Conservation (phyloP, 2,113 vertebrate species). For the Mionectes macconnelli region DNA sequence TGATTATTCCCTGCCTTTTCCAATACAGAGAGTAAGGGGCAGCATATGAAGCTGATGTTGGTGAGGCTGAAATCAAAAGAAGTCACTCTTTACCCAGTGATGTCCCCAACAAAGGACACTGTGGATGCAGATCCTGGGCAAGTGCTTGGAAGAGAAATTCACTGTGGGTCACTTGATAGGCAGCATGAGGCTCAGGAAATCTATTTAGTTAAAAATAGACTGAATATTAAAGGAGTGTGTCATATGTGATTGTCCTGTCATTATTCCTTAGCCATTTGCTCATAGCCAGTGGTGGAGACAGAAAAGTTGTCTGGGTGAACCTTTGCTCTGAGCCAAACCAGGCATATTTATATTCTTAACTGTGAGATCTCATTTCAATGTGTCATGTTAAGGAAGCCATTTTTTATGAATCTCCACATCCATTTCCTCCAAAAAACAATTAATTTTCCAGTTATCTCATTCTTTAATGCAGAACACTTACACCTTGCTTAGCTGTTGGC, state of each 20-base stretch:
- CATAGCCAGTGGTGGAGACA: neutral
- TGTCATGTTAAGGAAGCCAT: neutral
- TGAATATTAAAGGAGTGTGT: neutral
- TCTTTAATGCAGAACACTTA: neutral
- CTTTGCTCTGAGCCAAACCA: neutral
- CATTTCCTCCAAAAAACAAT: neutral
- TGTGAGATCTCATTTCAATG: neutral
- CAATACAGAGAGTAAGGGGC: neutral
- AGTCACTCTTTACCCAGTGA: accelerated
- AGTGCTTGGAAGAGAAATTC: neutral
- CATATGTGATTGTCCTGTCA: neutral
- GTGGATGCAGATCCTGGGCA: neutral
- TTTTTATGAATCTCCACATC: neutral
- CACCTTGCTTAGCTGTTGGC: neutral
- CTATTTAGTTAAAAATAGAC: neutral
- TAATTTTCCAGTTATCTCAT: neutral
- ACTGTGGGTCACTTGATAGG: neutral
- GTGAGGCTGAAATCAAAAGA: neutral
- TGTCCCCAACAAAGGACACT: neutral
- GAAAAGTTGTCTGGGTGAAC: neutral
- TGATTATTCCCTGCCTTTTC: neutral
- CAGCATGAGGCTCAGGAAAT: neutral
- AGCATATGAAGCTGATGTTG: neutral
- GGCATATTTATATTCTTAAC: neutral
- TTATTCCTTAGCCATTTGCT: neutral